Conservation (phyloP, 1,140 invertebrate species). For the Mycetomoellerius zeteki region DNA sequence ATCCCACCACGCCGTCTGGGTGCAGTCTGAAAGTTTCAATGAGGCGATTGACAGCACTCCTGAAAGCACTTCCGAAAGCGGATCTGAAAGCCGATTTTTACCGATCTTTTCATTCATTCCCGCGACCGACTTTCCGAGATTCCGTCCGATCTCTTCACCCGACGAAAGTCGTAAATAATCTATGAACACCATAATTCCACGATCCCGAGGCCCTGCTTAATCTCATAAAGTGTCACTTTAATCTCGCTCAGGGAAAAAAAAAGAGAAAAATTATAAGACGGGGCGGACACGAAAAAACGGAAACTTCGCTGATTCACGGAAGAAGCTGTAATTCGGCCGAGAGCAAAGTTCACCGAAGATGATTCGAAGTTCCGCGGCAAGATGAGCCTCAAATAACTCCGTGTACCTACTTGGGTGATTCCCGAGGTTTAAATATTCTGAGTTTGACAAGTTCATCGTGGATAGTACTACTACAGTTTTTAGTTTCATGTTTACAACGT, state of each 20-base stretch:
- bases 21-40: conserved; percentile 50
- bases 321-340: conserved; percentile 53
- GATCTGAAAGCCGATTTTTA: conserved; percentile 60
- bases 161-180: conserved; percentile 50
- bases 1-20: neutral
- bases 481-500: neutral
- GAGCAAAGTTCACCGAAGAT: conserved; percentile 58
- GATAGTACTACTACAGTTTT: neutral
- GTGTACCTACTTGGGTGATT: conserved; percentile 43
- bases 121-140: conserved; percentile 46
- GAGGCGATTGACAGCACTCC: conserved; percentile 53
- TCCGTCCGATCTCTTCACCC: conserved; percentile 50
- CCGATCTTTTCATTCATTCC: conserved; percentile 55
- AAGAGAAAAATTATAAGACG: conserved; percentile 36
- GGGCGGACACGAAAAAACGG: conserved; percentile 14
- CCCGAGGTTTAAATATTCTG: conserved; percentile 29
- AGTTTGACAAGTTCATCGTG: conserved; percentile 28
- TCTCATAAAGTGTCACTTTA: conserved; percentile 51
- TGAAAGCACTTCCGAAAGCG: conserved; percentile 53
- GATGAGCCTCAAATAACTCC: conserved; percentile 52
- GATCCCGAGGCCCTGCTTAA: conserved; percentile 19
- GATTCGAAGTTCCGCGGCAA: conserved; percentile 42
- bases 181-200: conserved; percentile 54
- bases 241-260: conserved; percentile 13
- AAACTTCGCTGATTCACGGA: conserved; percentile 48